These are phyloP conservation scores for Acleris emargana DNA, from an alignment of 2,888 invertebrate genomes.

Conservation along the genomic window DNA sequence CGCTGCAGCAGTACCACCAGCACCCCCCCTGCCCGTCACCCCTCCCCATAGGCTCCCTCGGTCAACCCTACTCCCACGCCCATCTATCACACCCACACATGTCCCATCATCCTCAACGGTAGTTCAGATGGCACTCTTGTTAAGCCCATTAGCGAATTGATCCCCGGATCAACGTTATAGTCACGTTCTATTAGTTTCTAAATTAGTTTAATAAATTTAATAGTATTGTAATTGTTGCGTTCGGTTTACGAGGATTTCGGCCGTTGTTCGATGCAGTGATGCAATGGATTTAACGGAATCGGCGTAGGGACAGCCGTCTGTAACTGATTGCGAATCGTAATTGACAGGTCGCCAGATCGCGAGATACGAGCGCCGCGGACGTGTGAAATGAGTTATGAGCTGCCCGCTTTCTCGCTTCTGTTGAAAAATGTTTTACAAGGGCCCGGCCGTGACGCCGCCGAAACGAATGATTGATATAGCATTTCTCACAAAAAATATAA, in stretches of 20 bases:
- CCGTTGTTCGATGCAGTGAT: constrained; percentile 39
- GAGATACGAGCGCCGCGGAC: constrained; percentile 51
- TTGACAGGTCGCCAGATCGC: constrained; percentile 65
- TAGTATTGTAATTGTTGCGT: constrained; percentile 69
- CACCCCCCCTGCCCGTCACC: constrained; percentile 90
- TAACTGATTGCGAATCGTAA: constrained; percentile 58
- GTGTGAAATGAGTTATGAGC: constrained; percentile 60
- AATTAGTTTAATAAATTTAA: constrained; percentile 56
- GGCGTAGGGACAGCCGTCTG: constrained; percentile 41
- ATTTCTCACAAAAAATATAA: constrained; percentile 20
- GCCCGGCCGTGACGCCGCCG: constrained; percentile 26
- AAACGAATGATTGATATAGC: constrained; percentile 29
- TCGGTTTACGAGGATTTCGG: constrained; percentile 61
- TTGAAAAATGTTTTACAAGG: constrained; percentile 46
- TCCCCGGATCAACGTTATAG: constrained; percentile 64
- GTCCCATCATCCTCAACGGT: constrained; percentile 93
- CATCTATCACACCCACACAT: constrained; percentile 87
- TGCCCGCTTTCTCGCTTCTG: constrained; percentile 57
- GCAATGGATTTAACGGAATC: constrained; percentile 42
- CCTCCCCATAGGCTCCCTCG: constrained; percentile 83
- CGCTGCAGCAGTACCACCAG: constrained; percentile 88
- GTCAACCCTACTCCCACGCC: constrained; percentile 80
- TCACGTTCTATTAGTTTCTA: constrained; percentile 73
- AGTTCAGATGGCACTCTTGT: constrained; percentile 76
- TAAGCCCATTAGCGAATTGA: constrained; percentile 53